These are phyloP conservation scores for Halichoeres trimaculatus DNA, from an alignment of 2,113 vertebrate genomes.

Conservation along the genomic window DNA sequence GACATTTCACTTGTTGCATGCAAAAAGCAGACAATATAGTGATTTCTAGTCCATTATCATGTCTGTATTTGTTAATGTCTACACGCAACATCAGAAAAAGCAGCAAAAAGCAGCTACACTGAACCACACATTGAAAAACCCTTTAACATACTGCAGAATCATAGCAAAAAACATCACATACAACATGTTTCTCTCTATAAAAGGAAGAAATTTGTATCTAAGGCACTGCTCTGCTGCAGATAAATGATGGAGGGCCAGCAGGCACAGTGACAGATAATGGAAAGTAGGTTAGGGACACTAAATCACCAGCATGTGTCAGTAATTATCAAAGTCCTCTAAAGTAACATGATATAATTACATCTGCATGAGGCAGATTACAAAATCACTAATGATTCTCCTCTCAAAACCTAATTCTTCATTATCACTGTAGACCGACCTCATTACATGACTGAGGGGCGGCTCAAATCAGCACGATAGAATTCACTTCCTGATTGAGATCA, in stretches of 20 bases:
- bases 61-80: too few relatives aligned
- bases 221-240: background rate
- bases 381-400: constrained; percentile 74
- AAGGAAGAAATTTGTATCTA: background rate
- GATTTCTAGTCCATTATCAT: too few relatives aligned
- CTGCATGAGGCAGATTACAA: constrained; percentile 73
- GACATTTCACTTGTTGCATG: too few relatives aligned
- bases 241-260: constrained; percentile 30
- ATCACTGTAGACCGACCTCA: constrained; percentile 61
- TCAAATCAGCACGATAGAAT: constrained; percentile 31
- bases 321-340: constrained; percentile 79
- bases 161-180: too few relatives aligned
- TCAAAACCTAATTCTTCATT: constrained; percentile 69
- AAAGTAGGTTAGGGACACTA: constrained; percentile 54
- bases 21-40: too few relatives aligned
- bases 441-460: constrained; percentile 48
- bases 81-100: too few relatives aligned
- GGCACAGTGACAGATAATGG: constrained; percentile 17
- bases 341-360: constrained; percentile 80
- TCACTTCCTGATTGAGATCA: constrained; percentile 20
- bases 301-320: constrained; percentile 79
- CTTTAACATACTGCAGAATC: too few relatives aligned
- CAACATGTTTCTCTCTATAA: too few relatives aligned
- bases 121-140: too few relatives aligned
- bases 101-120: too few relatives aligned